phyloP scores from a whole-genome alignment of 2,113 vertebrate species.

The Tetrao urogallus region DNA sequence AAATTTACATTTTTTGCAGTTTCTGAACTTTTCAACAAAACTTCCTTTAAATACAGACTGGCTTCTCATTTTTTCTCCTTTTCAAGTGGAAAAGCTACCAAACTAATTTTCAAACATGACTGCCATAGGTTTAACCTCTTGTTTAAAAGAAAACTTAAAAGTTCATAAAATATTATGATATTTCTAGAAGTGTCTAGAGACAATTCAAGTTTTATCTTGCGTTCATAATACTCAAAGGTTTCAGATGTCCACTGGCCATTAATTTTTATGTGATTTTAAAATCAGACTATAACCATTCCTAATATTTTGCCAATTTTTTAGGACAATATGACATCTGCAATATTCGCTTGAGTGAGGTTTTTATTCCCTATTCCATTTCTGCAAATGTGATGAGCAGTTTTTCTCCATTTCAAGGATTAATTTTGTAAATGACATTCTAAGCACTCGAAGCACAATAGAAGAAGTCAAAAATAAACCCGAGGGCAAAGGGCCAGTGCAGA shows the following conservation, averaged over 20 bases:
- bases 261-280: slow-evolving; percentile 22
- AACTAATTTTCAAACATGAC: not conserved
- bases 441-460: slow-evolving; percentile 30
- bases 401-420: slow-evolving; percentile 46
- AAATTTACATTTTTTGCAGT: not conserved
- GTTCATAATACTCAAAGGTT: not conserved
- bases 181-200: not conserved
- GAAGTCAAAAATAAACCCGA: slow-evolving; percentile 61
- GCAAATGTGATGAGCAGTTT: slow-evolving; percentile 32
- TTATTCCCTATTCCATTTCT: slow-evolving; percentile 23
- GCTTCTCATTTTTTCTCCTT: not conserved
- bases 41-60: not conserved
- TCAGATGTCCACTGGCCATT: not conserved
- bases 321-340: slow-evolving; percentile 35
- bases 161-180: not conserved
- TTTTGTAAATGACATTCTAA: slow-evolving; percentile 53
- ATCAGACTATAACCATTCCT: not conserved
- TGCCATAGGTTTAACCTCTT: not conserved
- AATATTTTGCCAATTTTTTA: not conserved
- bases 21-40: not conserved
- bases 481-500: slow-evolving; percentile 43
- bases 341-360: slow-evolving; percentile 20
- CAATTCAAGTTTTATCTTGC: not conserved
- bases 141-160: not conserved
- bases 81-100: not conserved